Percentiles rank a stretch among this genome's conserved stretches.
phyloP scores from a whole-genome alignment of 2,113 vertebrate genomes.

The Poecilia latipinna region DNA sequence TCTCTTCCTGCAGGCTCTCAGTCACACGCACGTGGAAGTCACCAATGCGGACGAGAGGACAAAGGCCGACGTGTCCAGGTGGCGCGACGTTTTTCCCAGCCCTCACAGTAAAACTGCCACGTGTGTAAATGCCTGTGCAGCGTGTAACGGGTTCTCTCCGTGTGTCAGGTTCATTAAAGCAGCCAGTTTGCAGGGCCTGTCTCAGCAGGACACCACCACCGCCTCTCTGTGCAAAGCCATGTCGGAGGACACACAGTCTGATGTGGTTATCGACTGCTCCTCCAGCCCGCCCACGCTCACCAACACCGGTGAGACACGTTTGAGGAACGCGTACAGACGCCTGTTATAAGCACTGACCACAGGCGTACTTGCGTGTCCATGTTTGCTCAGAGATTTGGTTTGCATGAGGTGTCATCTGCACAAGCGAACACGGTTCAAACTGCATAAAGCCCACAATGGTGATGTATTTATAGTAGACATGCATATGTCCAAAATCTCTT shows the following conservation, averaged over 20 bases:
- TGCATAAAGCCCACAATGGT: not conserved
- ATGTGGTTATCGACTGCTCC: constrained; percentile 86
- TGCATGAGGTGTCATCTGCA: not conserved
- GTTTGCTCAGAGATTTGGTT: not conserved
- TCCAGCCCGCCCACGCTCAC: constrained; percentile 82
- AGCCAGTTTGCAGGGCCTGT: constrained; percentile 92
- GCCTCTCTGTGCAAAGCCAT: constrained; percentile 88
- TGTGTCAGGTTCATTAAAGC: constrained; percentile 90
- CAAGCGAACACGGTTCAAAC: not conserved
- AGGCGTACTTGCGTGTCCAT: not conserved
- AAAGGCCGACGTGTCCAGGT: constrained; percentile 90
- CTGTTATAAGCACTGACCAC: not conserved
- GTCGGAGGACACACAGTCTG: constrained; percentile 82
- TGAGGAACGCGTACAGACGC: too few relatives aligned
- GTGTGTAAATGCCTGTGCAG: not conserved
- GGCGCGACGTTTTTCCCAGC: constrained; percentile 58
- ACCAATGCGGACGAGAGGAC: constrained; percentile 86
- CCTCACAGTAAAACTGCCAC: not conserved
- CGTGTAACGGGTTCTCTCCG: not conserved
- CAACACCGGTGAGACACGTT: constrained; percentile 81
- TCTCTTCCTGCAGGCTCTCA: constrained; percentile 85
- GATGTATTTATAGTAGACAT: not conserved
- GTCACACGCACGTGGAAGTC: constrained; percentile 90
- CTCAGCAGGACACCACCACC: constrained; percentile 88
- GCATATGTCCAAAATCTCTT: not conserved